Conservation (phyloP, 2,888 invertebrate species). For the Pegoplata infirma region DNA sequence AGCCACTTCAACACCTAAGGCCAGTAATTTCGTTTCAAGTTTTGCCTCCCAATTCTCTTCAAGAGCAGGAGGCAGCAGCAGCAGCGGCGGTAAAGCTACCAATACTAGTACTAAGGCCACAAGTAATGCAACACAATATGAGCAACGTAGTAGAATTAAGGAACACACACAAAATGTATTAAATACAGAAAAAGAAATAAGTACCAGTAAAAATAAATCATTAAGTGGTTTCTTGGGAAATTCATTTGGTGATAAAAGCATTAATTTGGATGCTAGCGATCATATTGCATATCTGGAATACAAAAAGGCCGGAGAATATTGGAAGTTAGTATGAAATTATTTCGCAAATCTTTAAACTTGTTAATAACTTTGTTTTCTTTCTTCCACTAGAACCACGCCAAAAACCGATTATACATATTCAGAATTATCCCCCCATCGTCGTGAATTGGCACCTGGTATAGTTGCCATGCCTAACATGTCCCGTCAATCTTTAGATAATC, state of each 20-base stretch:
- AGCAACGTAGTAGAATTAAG: slow-evolving; percentile 64
- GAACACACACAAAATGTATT: slow-evolving; percentile 74
- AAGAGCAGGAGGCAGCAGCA: slow-evolving; percentile 28
- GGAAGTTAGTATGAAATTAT: slow-evolving; percentile 84
- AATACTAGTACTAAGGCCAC: not conserved
- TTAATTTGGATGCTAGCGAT: slow-evolving; percentile 69
- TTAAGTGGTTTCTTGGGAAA: slow-evolving; percentile 57
- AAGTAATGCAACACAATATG: slow-evolving; percentile 18
- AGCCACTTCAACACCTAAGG: slow-evolving; percentile 71
- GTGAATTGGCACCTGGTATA: slow-evolving; percentile 88
- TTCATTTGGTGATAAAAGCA: slow-evolving; percentile 53
- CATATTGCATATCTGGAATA: slow-evolving; percentile 86
- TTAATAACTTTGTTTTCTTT: no score
- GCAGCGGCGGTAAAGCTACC: not conserved
- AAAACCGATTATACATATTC: slow-evolving; percentile 96
- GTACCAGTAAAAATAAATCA: slow-evolving; percentile 57
- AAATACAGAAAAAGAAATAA: slow-evolving; percentile 71
- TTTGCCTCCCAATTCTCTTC: slow-evolving; percentile 63
- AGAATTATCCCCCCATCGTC: slow-evolving; percentile 87
- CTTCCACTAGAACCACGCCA: slow-evolving; percentile 86
- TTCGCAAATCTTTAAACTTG: not conserved
- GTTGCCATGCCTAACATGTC: slow-evolving; percentile 95
- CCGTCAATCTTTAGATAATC: slow-evolving; percentile 83
- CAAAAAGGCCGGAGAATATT: slow-evolving; percentile 88
- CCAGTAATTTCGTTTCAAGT: slow-evolving; percentile 58